Evolutionary conservation across 2,113 vertebrate genomes (phyloP).

Genomic region (Arvicanthis niloticus): DNA sequence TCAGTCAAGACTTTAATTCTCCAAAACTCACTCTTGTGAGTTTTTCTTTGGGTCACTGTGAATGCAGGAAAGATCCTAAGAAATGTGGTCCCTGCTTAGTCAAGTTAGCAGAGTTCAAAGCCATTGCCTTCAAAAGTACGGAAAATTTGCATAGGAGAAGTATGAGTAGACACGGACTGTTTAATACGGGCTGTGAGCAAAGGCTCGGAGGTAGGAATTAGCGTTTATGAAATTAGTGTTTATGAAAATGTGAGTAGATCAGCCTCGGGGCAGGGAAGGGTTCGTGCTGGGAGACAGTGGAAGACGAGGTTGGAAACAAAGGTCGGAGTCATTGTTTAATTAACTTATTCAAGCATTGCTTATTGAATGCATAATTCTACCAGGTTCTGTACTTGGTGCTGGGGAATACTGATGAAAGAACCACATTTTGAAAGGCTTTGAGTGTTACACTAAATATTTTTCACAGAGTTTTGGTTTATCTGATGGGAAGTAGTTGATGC

Average conservation of each 20-base stretch:
- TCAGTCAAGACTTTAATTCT: neutral
- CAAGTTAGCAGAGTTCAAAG: neutral
- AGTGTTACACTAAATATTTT: conserved; percentile 5
- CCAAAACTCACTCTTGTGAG: neutral
- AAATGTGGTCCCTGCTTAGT: neutral
- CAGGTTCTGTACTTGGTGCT: neutral
- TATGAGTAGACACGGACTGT: neutral
- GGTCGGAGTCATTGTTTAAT: neutral
- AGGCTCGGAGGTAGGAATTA: neutral
- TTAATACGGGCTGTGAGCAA: neutral
- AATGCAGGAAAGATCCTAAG: neutral
- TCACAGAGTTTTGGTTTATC: neutral
- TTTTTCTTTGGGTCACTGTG: neutral
- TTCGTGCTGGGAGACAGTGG: neutral
- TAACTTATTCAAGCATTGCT: neutral
- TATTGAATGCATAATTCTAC: conserved; percentile 1
- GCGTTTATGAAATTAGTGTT: neutral
- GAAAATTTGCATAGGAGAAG: neutral
- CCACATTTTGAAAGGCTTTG: conserved; percentile 8
- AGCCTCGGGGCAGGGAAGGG: neutral
- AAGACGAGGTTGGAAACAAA: conserved; percentile 30
- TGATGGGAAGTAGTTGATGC: conserved; percentile 18
- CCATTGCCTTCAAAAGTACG: neutral
- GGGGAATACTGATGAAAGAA: neutral
- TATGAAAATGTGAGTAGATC: neutral